phyloP scores from a whole-genome alignment of 2,888 invertebrate genomes.

The Ophion obscuratus region DNA sequence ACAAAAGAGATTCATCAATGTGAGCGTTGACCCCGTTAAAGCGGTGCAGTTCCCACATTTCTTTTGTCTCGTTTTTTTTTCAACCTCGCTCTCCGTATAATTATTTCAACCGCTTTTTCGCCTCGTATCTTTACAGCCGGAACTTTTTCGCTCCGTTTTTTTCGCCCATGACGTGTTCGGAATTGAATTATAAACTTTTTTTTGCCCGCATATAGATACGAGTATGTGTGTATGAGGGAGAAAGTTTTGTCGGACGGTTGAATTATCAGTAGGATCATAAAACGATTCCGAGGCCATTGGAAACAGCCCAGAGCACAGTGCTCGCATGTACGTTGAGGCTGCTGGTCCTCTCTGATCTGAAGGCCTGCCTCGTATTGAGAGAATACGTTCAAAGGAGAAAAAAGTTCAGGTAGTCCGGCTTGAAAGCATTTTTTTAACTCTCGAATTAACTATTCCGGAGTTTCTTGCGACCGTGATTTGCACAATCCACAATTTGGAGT shows the following conservation, averaged over 20 bases:
- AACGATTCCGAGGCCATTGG: slow-evolving; percentile 42
- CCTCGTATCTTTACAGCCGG: background rate
- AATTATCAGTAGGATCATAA: slow-evolving; percentile 54
- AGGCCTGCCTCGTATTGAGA: slow-evolving; percentile 4
- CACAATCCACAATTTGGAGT: background rate
- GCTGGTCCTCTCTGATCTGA: slow-evolving; percentile 3
- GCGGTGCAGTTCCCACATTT: slow-evolving; percentile 28
- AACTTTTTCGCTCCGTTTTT: slow-evolving; percentile 8
- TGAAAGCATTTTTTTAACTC: slow-evolving; percentile 7
- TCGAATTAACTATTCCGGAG: slow-evolving; percentile 36
- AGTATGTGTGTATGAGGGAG: background rate
- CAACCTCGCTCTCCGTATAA: background rate
- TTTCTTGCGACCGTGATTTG: slow-evolving; percentile 15
- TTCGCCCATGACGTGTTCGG: background rate
- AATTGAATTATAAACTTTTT: slow-evolving; percentile 17
- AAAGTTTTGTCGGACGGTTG: slow-evolving; percentile 38
- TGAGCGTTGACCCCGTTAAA: slow-evolving; percentile 28
- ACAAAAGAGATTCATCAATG: slow-evolving; percentile 25
- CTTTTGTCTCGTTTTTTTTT: background rate
- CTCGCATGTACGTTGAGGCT: slow-evolving; percentile 2
- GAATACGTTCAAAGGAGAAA: background rate
- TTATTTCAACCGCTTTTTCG: slow-evolving; percentile 6
- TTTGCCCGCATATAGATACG: background rate
- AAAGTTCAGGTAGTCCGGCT: slow-evolving; percentile 12
- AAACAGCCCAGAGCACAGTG: slow-evolving; percentile 2